Evolutionary conservation across 2,888 invertebrate genomes (phyloP), one percentile per base, ranked within the genome.

Genomic region (Brachyptera risi): DNA sequence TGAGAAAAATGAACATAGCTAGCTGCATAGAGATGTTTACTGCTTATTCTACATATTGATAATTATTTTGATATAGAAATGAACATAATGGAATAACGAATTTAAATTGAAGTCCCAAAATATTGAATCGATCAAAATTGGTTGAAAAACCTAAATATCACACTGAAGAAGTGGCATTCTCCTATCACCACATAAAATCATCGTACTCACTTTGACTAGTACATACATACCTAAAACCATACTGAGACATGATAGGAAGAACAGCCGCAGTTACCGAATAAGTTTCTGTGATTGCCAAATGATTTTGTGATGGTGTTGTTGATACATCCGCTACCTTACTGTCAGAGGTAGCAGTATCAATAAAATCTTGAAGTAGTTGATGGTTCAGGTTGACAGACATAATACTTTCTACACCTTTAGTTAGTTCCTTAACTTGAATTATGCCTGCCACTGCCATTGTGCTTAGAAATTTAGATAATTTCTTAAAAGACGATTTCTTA

Each of bases 401-500:
- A 61, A 95, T 83, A 64, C 87, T 90, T 71, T 89, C 88, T 40
- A 95, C 90, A 24, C 95, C 95, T 73, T 88, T 89, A 37, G 85
- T 84, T 63, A 75, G 67, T 64, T 77, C 75, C 63, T 74, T 74
- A 17, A 78, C 69, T 42, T 68, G 67, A 15, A 79, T 70, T n/a
- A 76, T 68, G 1, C 56, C 51, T 37, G 56, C 49, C 72, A 82
- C 77, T 67, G 83, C 80, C 90, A 94, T 91, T 65, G 83, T 83
- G 62, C 84, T 86, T 26, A 96, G 76, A 72, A 96, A 96, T 63
- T 88, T 87, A 13, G 91, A 86, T 59, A 96, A 76, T 76, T 96
- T 96, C 78, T 95, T 96, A 71, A 85, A 91, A 11, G 85, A 85
- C 0, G 93, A 89, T 73, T 93, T 94, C 73, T 95, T 96, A 0